Percentiles rank a stretch among this genome's conserved stretches.
phyloP scores from a whole-genome alignment of 2,888 invertebrate genomes.

The Apamea anceps region DNA sequence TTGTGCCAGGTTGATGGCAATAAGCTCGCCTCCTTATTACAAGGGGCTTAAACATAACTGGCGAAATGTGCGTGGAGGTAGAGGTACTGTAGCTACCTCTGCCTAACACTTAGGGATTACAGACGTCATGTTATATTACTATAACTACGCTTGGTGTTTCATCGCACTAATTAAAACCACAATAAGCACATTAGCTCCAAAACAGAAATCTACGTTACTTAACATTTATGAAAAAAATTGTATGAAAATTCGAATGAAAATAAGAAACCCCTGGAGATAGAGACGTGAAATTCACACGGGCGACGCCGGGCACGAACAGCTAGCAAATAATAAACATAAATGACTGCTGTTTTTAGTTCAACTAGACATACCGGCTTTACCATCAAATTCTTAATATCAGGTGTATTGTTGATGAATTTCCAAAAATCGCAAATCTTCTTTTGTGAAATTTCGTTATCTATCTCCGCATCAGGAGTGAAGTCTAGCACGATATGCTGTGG shows the following conservation, averaged over 20 bases:
- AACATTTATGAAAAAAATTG: background rate
- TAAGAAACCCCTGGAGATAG: background rate
- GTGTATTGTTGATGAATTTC: slow-evolving; percentile 66
- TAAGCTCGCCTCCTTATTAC: background rate
- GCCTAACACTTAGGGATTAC: too few relatives aligned
- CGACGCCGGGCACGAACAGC: background rate
- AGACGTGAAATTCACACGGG: background rate
- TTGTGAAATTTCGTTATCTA: slow-evolving; percentile 68
- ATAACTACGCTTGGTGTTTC: background rate
- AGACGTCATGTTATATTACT: background rate
- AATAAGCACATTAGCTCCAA: background rate
- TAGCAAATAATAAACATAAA: background rate
- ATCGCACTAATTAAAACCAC: background rate
- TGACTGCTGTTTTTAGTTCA: background rate
- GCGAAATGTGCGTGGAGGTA: background rate
- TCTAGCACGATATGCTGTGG: slow-evolving; percentile 50
- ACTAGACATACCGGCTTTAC: slow-evolving; percentile 66
- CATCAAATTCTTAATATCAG: slow-evolving; percentile 65
- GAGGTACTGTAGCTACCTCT: background rate
- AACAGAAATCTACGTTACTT: background rate
- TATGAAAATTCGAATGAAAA: background rate
- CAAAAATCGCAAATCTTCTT: slow-evolving; percentile 73
- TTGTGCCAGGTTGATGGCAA: background rate
- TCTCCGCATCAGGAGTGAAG: slow-evolving; percentile 64
- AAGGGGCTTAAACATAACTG: too few relatives aligned